Conservation (phyloP, 2,888 invertebrate genomes). For the Hesperia comma region DNA sequence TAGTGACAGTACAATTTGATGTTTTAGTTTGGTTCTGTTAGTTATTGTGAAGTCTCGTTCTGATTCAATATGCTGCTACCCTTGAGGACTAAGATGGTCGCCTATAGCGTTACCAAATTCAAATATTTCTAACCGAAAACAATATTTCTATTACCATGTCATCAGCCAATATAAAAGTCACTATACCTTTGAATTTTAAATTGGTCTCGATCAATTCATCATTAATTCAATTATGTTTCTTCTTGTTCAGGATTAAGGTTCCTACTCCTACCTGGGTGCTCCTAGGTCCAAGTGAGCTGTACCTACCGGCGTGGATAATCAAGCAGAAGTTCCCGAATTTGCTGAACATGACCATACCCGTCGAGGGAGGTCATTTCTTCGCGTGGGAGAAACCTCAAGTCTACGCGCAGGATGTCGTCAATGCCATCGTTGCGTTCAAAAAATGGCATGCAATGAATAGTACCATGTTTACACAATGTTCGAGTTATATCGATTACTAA, state of each 20-base stretch:
- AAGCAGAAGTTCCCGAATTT: conserved; percentile 83
- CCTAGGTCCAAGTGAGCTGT: conserved; percentile 86
- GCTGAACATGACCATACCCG: conserved; percentile 83
- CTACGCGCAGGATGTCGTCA: conserved; percentile 85
- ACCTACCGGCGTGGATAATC: conserved; percentile 80
- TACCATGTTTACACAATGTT: not conserved
- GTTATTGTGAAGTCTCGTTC: no score
- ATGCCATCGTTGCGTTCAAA: conserved; percentile 41
- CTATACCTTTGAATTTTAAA: no score
- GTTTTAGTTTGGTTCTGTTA: no score
- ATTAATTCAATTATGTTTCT: conserved; percentile 12
- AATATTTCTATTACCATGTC: no score
- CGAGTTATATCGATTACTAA: not conserved
- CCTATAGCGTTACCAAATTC: no score
- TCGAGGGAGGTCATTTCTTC: conserved; percentile 90
- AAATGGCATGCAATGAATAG: conserved; percentile 40
- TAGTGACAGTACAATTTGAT: no score
- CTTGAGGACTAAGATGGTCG: no score
- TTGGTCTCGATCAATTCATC: no score
- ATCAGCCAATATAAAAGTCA: no score
- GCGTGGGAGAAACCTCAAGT: conserved; percentile 88
- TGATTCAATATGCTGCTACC: no score
- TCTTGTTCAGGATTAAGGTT: conserved; percentile 66
- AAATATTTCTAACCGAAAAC: no score
- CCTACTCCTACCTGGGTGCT: conserved; percentile 86